These are phyloP conservation scores for Lucinisca nassula DNA, from an alignment of 2,888 invertebrate species.

Conservation along the genomic window DNA sequence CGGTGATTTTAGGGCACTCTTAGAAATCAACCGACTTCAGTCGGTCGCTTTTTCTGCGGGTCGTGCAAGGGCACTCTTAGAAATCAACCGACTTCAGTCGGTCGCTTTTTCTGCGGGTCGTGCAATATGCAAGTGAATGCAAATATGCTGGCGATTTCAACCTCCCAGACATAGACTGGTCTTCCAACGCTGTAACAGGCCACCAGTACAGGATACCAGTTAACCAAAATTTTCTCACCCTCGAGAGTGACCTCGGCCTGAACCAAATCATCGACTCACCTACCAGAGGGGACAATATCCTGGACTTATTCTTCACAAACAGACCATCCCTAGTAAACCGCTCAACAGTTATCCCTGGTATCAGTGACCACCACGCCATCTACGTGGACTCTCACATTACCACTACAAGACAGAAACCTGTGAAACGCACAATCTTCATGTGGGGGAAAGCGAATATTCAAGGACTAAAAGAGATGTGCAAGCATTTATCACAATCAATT, in stretches of 20 bases:
- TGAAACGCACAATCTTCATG: constrained; percentile 11
- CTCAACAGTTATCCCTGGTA: constrained; percentile 19
- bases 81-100: too few species aligned
- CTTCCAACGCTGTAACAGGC: constrained; percentile 27
- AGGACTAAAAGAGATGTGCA: not conserved
- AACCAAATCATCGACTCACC: constrained; percentile 28
- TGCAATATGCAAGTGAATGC: constrained; percentile 6
- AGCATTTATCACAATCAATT: not conserved
- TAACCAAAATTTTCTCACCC: constrained; percentile 23
- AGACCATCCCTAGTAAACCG: constrained; percentile 27
- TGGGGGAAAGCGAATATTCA: constrained; percentile 13
- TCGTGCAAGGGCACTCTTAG: not conserved
- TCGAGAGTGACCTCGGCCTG: constrained; percentile 16
- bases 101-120: not conserved
- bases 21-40: too few species aligned
- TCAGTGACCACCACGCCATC: constrained; percentile 40
- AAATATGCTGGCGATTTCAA: constrained; percentile 40
- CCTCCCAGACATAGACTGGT: constrained; percentile 41
- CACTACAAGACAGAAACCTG: constrained; percentile 1
- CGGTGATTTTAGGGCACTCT: too few species aligned
- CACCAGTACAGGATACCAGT: constrained; percentile 37
- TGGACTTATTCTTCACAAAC: constrained; percentile 42
- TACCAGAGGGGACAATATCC: constrained; percentile 10
- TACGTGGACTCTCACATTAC: constrained; percentile 19
- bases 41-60: too few species aligned